These are phyloP conservation scores for Drosophila guanche DNA, from an alignment of 1,140 invertebrate species.

Conservation along the genomic window DNA sequence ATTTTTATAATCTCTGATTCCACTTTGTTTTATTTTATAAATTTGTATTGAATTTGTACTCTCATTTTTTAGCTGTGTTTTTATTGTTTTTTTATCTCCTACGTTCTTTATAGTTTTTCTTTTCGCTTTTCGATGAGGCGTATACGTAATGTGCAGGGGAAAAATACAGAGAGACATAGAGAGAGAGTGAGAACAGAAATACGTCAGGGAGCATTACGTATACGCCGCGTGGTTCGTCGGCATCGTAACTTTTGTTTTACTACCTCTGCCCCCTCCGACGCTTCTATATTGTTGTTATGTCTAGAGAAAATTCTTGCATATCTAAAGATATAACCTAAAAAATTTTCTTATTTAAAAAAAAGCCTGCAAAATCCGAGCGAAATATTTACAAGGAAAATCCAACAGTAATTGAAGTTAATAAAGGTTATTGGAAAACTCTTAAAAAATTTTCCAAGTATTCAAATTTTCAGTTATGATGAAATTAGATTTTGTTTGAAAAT, in stretches of 20 bases:
- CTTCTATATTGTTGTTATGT: conserved; percentile 1
- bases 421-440: not conserved
- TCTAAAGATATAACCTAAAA: not conserved
- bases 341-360: not conserved
- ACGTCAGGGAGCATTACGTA: conserved; percentile 68
- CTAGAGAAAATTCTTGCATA: conserved; percentile 55
- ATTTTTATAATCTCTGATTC: too few relatives aligned
- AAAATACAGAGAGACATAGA: not conserved
- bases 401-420: not conserved
- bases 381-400: not conserved
- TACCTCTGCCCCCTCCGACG: not conserved
- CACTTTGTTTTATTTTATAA: not conserved
- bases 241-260: conserved; percentile 20
- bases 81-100: conserved; percentile 3
- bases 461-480: not conserved
- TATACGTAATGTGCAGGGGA: conserved; percentile 54
- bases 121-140: conserved; percentile 25
- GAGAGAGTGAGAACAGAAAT: conserved; percentile 6
- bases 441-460: not conserved
- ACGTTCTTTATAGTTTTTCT: conserved; percentile 3
- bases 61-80: conserved; percentile 1
- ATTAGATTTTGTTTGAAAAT: conserved; percentile 11
- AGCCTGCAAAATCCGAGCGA: not conserved
- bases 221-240: conserved; percentile 73
- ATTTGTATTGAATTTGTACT: conserved; percentile 7